A percentile compares a stretch with the other conserved stretches of the same genome.
These are phyloP conservation scores for Eilema depressum DNA, from an alignment of 2,888 invertebrate species.

Conservation along the genomic window DNA sequence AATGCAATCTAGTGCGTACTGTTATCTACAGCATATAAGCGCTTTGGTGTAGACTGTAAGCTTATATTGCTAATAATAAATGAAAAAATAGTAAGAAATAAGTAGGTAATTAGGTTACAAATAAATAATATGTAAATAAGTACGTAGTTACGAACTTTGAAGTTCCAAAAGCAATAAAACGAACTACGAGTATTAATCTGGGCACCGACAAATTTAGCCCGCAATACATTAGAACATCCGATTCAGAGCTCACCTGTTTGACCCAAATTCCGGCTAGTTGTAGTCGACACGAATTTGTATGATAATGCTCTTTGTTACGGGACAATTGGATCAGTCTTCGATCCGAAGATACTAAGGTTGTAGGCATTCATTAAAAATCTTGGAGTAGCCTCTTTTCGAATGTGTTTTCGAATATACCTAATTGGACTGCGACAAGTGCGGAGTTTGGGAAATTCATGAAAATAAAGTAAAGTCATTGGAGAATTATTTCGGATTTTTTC, in stretches of 20 bases:
- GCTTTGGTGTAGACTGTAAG: too few species aligned
- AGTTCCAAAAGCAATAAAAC: constrained; percentile 30
- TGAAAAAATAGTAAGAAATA: too few species aligned
- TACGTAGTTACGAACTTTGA: background rate
- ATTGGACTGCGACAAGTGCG: constrained; percentile 9
- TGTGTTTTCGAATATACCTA: constrained; percentile 10
- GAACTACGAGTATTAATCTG: constrained; percentile 42
- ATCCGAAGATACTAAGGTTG: constrained; percentile 45
- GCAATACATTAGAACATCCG: constrained; percentile 46
- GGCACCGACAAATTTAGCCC: constrained; percentile 39
- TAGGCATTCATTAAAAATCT: constrained; percentile 39
- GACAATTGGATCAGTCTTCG: constrained; percentile 54
- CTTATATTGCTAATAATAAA: too few species aligned
- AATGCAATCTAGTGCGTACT: too few species aligned
- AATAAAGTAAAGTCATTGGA: background rate
- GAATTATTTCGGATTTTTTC: background rate
- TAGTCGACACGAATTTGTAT: constrained; percentile 75
- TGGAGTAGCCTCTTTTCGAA: constrained; percentile 4
- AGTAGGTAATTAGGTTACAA: too few species aligned
- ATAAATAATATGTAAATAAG: too few species aligned
- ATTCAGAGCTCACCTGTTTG: constrained; percentile 56
- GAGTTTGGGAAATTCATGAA: background rate
- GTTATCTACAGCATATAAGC: too few species aligned
- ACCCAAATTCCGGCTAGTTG: constrained; percentile 60
- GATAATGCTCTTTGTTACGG: constrained; percentile 71